These are phyloP conservation scores for Noctuana brunneofusca DNA, from an alignment of 2,888 invertebrate genomes.

Conservation along the genomic window DNA sequence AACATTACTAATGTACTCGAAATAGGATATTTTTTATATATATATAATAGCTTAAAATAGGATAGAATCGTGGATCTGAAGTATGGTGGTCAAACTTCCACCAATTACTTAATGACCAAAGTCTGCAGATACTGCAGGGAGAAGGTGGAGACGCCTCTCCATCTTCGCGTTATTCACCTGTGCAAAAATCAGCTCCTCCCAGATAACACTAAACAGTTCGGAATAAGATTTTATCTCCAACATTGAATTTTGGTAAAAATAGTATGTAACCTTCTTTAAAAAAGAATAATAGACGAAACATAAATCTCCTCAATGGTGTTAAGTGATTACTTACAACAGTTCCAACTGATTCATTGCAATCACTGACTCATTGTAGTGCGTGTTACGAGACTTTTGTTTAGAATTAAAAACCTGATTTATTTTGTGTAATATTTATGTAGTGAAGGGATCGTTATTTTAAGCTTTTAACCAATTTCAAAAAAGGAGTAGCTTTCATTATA, in stretches of 20 bases:
- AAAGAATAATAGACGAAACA: neutral
- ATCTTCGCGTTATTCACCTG: too few species aligned
- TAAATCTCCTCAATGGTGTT: constrained; percentile 11
- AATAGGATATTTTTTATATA: too few species aligned
- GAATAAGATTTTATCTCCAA: neutral
- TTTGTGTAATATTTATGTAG: neutral
- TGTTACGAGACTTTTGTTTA: neutral
- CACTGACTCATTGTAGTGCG: neutral
- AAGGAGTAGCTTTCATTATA: too few species aligned
- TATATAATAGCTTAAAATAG: too few species aligned
- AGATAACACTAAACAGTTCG: too few species aligned
- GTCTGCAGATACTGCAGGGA: too few species aligned
- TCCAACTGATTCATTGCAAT: constrained; percentile 10
- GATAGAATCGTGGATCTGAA: too few species aligned
- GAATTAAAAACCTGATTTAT: neutral
- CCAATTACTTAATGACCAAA: too few species aligned
- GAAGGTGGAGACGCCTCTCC: too few species aligned
- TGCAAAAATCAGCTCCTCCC: too few species aligned
- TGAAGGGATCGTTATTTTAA: neutral
- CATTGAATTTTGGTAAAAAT: neutral
- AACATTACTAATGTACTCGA: neutral
- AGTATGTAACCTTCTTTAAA: neutral
- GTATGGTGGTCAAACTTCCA: too few species aligned
- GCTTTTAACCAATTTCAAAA: too few species aligned
- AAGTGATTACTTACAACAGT: constrained; percentile 7